Conservation (phyloP, 2,113 vertebrate genomes). For the Galeopterus variegatus region DNA sequence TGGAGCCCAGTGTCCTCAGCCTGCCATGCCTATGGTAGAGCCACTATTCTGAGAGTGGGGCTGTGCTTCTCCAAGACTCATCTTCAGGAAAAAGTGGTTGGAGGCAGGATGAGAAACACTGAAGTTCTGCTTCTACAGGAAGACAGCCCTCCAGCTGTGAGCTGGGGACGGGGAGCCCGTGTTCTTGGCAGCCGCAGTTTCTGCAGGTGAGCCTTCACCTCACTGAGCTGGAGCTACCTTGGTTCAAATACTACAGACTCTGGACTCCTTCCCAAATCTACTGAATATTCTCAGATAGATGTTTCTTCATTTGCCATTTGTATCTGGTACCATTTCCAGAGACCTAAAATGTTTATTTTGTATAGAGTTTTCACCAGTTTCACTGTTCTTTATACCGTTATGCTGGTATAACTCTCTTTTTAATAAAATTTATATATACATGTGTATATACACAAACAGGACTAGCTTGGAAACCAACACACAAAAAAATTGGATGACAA, state of each 20-base stretch:
- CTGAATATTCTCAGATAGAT: no score
- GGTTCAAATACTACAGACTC: background rate
- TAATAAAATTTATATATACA: background rate
- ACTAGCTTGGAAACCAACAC: background rate
- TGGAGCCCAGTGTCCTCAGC: background rate
- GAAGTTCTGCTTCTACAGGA: no score
- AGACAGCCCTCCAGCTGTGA: accelerated
- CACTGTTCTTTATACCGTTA: background rate
- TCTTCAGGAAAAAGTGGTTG: no score
- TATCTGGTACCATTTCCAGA: background rate
- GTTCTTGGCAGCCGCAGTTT: accelerated
- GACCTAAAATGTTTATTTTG: background rate
- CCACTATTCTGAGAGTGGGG: accelerated
- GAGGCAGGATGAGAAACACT: background rate
- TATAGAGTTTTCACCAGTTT: background rate
- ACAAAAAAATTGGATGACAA: background rate
- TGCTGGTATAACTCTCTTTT: background rate
- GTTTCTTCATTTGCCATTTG: background rate
- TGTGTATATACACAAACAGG: no score
- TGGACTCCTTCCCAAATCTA: no score
- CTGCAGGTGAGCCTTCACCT: accelerated
- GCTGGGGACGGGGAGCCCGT: background rate
- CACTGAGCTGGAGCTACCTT: no score
- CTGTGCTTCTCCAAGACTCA: no score
- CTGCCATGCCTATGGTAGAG: background rate